phyloP scores from a whole-genome alignment of 1,140 invertebrate genomes.

The Procambarus virginalis region DNA sequence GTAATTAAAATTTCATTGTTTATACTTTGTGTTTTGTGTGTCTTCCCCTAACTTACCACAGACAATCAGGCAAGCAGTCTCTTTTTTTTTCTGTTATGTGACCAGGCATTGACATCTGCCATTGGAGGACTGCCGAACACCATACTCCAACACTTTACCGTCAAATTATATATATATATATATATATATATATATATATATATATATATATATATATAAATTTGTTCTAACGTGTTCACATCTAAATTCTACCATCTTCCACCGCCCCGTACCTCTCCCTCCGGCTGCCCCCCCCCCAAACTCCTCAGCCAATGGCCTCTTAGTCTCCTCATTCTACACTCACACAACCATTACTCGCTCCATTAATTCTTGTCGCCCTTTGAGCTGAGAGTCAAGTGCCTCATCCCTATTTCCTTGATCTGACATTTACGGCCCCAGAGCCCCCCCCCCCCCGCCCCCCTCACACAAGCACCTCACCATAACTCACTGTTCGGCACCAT shows the following conservation, averaged over 20 bases:
- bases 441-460: neutral
- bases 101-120: no score
- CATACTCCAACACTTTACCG: no score
- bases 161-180: neutral
- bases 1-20: no score
- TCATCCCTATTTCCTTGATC: conserved; percentile 7
- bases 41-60: no score
- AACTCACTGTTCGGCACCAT: neutral
- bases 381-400: neutral
- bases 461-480: neutral
- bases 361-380: conserved; percentile 17
- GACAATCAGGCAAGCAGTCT: no score
- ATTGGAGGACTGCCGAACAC: no score
- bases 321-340: conserved; percentile 6
- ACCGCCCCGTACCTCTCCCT: neutral
- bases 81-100: no score
- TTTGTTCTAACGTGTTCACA: neutral
- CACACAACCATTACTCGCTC: neutral
- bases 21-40: no score
- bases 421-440: neutral
- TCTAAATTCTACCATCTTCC: neutral
- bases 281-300: neutral
- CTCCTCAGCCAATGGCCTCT: conserved; percentile 1
- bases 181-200: conserved; percentile 39
- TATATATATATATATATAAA: conserved; percentile 22